phyloP scores from a whole-genome alignment of 1,140 invertebrate species.

The Brachionus paranguensis region DNA sequence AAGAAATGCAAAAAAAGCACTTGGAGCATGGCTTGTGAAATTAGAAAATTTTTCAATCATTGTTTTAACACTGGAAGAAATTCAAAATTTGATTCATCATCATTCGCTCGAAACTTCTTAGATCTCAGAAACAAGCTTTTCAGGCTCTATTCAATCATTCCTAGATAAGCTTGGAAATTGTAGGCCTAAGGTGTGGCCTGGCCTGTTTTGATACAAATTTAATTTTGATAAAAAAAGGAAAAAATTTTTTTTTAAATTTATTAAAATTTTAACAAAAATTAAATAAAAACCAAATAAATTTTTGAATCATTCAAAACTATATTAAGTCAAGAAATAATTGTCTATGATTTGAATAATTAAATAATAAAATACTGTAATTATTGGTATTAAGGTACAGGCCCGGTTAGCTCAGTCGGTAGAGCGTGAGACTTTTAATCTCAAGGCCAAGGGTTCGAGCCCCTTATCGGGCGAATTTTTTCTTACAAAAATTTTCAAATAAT shows the following conservation, averaged over 20 bases:
- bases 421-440: constrained; percentile 35
- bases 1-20: neutral
- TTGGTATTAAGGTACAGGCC: neutral
- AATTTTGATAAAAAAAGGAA: neutral
- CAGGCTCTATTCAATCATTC: neutral
- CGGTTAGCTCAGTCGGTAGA: constrained; percentile 33
- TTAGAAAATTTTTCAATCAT: neutral
- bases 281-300: neutral
- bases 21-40: neutral
- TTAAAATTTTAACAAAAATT: neutral
- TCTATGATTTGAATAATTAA: neutral
- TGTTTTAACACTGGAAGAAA: neutral
- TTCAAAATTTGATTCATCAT: neutral
- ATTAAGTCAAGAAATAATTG: neutral
- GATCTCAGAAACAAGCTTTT: neutral
- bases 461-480: constrained; percentile 28
- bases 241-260: neutral
- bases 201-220: neutral
- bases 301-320: no score
- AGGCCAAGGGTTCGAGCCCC: constrained; percentile 32
- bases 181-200: neutral
- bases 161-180: neutral
- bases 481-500: neutral
- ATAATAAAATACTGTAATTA: neutral
- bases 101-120: neutral